Percentiles rank a stretch among this genome's conserved stretches.
phyloP scores from a whole-genome alignment of 2,888 invertebrate genomes.

The Hipparchia semele region DNA sequence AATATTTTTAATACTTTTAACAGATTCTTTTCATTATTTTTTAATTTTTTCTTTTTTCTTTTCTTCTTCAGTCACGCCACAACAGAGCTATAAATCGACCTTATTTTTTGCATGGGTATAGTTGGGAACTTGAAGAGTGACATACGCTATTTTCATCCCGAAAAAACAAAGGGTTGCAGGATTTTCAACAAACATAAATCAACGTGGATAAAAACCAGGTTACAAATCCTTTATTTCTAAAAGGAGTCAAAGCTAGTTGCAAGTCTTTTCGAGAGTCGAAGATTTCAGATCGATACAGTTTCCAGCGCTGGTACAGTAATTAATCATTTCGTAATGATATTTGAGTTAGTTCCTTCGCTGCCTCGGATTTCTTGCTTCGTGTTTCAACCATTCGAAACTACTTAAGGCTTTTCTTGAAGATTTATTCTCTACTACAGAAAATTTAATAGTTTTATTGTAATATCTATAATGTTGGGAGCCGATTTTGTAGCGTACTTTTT shows the following conservation, averaged over 20 bases:
- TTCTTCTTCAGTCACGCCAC: too few relatives aligned
- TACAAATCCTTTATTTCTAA: too few relatives aligned
- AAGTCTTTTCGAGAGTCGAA: constrained; percentile 20
- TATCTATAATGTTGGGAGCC: background rate
- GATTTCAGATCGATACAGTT: constrained; percentile 28
- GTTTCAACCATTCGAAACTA: constrained; percentile 28
- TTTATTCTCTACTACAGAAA: constrained; percentile 23
- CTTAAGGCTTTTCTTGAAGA: constrained; percentile 33
- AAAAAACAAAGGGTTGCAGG: too few relatives aligned
- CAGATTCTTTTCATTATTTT: too few relatives aligned
- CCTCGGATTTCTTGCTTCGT: constrained; percentile 26
- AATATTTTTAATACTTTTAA: too few relatives aligned
- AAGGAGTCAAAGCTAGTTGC: background rate
- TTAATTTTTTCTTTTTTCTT: too few relatives aligned
- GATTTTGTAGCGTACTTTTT: constrained; percentile 7
- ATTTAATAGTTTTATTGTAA: constrained; percentile 19
- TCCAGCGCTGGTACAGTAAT: constrained; percentile 22
- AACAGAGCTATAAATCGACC: too few relatives aligned
- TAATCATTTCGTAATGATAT: constrained; percentile 41
- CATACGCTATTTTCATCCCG: too few relatives aligned
- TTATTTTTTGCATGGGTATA: too few relatives aligned
- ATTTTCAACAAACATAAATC: too few relatives aligned
- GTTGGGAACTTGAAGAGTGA: too few relatives aligned
- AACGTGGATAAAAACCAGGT: too few relatives aligned
- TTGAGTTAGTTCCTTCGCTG: constrained; percentile 33